These are phyloP conservation scores for Chionomys nivalis DNA, from an alignment of 2,113 vertebrate genomes.

Conservation along the genomic window DNA sequence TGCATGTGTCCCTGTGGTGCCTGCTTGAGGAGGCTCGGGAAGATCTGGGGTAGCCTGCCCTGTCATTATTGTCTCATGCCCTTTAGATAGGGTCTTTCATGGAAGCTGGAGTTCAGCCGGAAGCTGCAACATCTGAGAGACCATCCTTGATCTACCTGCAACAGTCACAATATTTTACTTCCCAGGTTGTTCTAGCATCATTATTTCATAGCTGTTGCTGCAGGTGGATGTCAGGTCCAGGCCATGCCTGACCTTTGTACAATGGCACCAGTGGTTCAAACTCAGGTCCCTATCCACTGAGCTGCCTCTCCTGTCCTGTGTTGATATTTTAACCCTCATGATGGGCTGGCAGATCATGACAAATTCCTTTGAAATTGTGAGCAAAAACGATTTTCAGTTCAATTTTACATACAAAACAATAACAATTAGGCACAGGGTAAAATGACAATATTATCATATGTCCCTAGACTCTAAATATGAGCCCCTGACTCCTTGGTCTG, in stretches of 20 bases:
- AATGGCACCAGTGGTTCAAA: not conserved
- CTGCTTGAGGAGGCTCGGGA: not conserved
- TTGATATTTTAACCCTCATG: not conserved
- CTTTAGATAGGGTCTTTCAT: not conserved
- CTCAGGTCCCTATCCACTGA: not conserved
- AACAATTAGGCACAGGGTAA: not conserved
- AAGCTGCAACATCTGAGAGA: not conserved
- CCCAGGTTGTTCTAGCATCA: not conserved
- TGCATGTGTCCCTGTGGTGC: no score
- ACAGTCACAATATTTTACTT: not conserved
- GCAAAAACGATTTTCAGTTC: slow-evolving; percentile 2
- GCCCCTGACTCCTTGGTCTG: not conserved
- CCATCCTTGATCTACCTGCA: not conserved
- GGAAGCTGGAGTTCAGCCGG: not conserved
- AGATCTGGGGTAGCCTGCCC: not conserved
- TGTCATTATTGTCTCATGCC: not conserved
- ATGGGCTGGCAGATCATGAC: not conserved
- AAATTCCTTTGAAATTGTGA: not conserved
- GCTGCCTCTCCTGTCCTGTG: not conserved
- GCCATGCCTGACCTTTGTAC: not conserved
- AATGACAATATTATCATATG: not conserved
- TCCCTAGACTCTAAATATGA: not conserved
- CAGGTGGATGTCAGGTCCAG: not conserved
- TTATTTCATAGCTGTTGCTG: not conserved
- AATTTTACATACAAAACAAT: not conserved